Evolutionary conservation across 2,888 invertebrate species (phyloP), one percentile per base, ranked within the genome.

Genomic region (Drosophila cyrtoloma): DNA sequence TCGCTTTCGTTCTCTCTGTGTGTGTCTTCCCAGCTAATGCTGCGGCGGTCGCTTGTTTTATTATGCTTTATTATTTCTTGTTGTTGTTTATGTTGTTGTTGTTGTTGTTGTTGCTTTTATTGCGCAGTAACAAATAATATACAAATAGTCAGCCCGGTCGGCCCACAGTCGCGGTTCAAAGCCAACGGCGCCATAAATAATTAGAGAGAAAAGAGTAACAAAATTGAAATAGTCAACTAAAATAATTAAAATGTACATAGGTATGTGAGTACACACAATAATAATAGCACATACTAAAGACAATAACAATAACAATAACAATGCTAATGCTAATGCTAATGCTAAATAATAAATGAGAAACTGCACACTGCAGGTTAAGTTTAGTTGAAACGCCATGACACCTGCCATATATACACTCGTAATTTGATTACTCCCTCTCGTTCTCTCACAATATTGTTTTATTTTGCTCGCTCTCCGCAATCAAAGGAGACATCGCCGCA

Each of bases 61-160:
- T 88, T 86, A 85, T 85, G 86, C 81, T 86, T 80, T 82, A 84
- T 86, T 78, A 81, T 78, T 78, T 50, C 35, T 77, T 75, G 71
- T 75, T 77, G 53, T 67, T 62, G 61, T 65, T 77, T 63, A 30
- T 76, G 55, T 55, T 77, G 64, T 64, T 81, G 51, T 64, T 86
- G 75, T 56, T 77, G 64, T 61, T 80, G 55, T 56, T 77, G 75
- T 84, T 88, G 80, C 63, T 75, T 84, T 76, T 86, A 86, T 86
- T 86, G 86, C 86, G 86, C 86, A 86, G 88, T 82, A 77, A 82
- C 75, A 86, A 69, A 77, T 81, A 79, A 79, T 77, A 76, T 65
- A 76, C 71, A 64, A 71, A 68, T 63, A 71, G 66, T 62, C 68
- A 69, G 64, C 64, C 42, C 52, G 52, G 50, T 44, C 66, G 55